Conservation (phyloP, 2,888 invertebrate species). For the Lepas anatifera region DNA sequence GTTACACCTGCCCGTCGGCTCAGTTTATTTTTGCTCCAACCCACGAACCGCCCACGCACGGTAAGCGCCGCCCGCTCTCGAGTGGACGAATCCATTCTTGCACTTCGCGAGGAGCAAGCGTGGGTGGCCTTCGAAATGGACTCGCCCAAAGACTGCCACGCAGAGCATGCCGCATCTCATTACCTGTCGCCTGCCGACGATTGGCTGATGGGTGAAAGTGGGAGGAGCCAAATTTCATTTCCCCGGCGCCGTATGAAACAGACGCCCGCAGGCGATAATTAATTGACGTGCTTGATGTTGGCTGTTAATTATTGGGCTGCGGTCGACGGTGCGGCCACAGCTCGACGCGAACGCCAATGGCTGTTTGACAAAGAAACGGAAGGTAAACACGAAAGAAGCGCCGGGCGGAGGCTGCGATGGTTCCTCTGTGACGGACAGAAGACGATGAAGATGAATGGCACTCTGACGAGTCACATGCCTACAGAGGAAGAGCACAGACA, state of each 20-base stretch:
- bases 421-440: too few relatives aligned
- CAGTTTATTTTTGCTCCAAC: neutral
- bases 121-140: neutral
- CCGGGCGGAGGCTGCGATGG: too few relatives aligned
- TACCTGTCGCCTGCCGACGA: neutral
- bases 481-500: too few relatives aligned
- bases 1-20: neutral
- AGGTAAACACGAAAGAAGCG: neutral
- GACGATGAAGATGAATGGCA: too few relatives aligned
- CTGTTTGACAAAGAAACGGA: constrained; percentile 3
- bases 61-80: too few relatives aligned
- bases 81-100: neutral
- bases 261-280: constrained; percentile 1
- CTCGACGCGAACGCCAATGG: neutral
- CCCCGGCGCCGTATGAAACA: neutral
- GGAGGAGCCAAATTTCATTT: neutral
- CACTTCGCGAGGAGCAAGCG: neutral
- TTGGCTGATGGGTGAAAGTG: neutral
- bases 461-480: too few relatives aligned
- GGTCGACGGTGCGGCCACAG: neutral
- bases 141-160: neutral
- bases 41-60: neutral
- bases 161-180: neutral
- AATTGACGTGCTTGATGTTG: neutral
- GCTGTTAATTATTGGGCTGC: neutral